A percentile compares a stretch with the other conserved stretches of the same genome.
Conservation (phyloP, 2,113 vertebrate species). For the Pipa parva region DNA sequence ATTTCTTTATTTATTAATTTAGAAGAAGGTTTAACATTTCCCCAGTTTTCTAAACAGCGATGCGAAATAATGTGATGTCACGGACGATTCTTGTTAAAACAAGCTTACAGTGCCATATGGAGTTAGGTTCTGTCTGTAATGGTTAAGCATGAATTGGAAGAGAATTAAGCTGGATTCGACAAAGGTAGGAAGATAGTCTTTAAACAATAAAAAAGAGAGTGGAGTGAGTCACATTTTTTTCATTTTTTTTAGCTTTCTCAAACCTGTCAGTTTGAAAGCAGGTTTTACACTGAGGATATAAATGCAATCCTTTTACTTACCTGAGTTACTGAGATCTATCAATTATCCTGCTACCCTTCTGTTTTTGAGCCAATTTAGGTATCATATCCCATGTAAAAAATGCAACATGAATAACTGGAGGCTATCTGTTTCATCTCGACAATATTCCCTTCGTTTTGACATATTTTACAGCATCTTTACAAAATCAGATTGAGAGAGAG, state of each 20-base stretch:
- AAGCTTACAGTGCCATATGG: constrained; percentile 40
- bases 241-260: constrained; percentile 46
- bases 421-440: constrained; percentile 11
- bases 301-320: constrained; percentile 49
- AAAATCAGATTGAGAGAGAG: too few species aligned
- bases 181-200: constrained; percentile 48
- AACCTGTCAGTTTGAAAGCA: constrained; percentile 46
- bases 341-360: constrained; percentile 38
- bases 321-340: constrained; percentile 45
- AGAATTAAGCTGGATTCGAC: constrained; percentile 51
- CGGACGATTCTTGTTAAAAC: constrained; percentile 48
- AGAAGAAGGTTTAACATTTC: neutral
- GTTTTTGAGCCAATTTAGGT: constrained; percentile 42
- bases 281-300: constrained; percentile 53
- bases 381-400: constrained; percentile 46
- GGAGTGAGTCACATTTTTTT: constrained; percentile 57
- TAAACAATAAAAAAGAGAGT: constrained; percentile 42
- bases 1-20: neutral
- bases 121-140: constrained; percentile 45
- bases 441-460: constrained; percentile 1
- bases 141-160: constrained; percentile 61
- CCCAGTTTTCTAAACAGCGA: constrained; percentile 36
- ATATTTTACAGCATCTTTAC: neutral
- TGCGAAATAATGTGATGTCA: constrained; percentile 43
- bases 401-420: constrained; percentile 5